Evolutionary conservation across 2,888 invertebrate genomes (phyloP).

Genomic region (Rhodophaea formosa): DNA sequence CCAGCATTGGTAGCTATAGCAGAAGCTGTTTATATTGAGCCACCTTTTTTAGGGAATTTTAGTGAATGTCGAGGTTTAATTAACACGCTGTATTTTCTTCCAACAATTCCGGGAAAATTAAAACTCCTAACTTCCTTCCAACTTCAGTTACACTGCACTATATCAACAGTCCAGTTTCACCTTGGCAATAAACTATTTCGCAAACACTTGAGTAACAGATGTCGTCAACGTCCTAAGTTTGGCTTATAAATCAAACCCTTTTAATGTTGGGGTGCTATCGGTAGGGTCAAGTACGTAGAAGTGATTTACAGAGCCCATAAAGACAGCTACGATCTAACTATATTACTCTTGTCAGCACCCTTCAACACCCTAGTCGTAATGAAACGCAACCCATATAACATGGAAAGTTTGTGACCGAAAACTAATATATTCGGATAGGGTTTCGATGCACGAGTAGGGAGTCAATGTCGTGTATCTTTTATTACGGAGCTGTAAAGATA

Average conservation of each 20-base stretch:
- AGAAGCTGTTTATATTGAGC: too few relatives aligned
- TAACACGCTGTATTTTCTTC: too few relatives aligned
- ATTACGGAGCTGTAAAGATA: background rate
- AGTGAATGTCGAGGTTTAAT: too few relatives aligned
- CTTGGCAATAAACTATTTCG: conserved; percentile 67
- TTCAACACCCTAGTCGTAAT: conserved; percentile 44
- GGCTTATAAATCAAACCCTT: conserved; percentile 76
- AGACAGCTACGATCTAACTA: conserved; percentile 63
- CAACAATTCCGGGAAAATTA: background rate
- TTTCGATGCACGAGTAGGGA: conserved; percentile 6
- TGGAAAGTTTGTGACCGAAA: conserved; percentile 32
- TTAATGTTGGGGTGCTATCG: conserved; percentile 70
- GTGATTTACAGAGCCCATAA: conserved; percentile 73
- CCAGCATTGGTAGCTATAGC: too few relatives aligned
- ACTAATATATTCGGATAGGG: conserved; percentile 19
- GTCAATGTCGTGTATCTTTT: conserved; percentile 1
- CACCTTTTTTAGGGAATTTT: too few relatives aligned
- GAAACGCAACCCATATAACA: conserved; percentile 49
- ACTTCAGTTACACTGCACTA: conserved; percentile 34
- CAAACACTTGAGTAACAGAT: conserved; percentile 65
- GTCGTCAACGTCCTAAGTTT: conserved; percentile 74
- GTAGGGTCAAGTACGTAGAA: conserved; percentile 73
- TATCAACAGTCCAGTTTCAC: conserved; percentile 52
- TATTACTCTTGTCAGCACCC: conserved; percentile 67
- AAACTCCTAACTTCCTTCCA: conserved; percentile 10